Percentiles rank a stretch among this genome's conserved stretches.
These are phyloP conservation scores for Linurgus olivaceus DNA, from an alignment of 2,797 vertebrate genomes.

Conservation along the genomic window DNA sequence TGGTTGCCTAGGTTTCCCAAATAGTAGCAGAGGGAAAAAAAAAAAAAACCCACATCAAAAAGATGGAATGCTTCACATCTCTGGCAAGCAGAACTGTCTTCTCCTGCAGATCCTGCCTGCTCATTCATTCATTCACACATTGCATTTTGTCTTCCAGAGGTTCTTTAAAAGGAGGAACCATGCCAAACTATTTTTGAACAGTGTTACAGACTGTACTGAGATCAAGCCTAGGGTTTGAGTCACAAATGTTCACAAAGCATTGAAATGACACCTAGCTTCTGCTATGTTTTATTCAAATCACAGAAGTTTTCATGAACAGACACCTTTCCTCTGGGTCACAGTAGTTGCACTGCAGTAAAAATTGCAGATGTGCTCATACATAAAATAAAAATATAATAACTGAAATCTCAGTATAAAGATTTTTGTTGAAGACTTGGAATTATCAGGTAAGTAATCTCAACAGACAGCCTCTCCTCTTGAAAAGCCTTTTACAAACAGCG, in stretches of 20 bases:
- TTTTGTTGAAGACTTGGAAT: background rate
- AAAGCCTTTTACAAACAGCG: background rate
- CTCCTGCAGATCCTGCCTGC: background rate
- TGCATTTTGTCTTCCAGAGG: background rate
- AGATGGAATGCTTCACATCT: background rate
- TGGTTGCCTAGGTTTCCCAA: background rate
- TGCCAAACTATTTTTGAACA: background rate
- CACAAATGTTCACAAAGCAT: background rate
- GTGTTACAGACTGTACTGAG: background rate
- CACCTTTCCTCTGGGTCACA: background rate
- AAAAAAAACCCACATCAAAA: background rate
- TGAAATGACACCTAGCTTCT: background rate
- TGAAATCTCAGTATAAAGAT: background rate
- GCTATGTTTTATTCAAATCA: background rate
- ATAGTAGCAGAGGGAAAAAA: background rate
- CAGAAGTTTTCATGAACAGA: background rate
- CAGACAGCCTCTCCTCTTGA: background rate
- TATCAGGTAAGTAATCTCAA: background rate
- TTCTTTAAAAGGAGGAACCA: background rate
- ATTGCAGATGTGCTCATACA: background rate
- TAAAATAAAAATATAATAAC: background rate
- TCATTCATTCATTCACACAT: background rate
- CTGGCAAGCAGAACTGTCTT: background rate
- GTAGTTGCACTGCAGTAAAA: background rate
- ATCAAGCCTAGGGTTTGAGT: background rate